phyloP scores from a whole-genome alignment of 2,113 vertebrate genomes.

The Cebidichthys violaceus region DNA sequence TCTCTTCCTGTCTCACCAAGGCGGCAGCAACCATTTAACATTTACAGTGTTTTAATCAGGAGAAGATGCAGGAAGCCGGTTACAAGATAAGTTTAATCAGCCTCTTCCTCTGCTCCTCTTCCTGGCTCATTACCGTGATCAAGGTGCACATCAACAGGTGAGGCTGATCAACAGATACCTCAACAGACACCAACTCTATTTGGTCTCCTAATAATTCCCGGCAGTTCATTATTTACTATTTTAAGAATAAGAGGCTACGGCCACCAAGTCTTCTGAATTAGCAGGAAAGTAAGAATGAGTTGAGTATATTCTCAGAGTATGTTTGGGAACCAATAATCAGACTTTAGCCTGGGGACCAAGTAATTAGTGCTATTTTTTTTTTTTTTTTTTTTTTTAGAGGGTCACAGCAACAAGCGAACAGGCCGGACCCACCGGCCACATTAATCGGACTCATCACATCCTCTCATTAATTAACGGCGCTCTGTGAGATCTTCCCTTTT shows the following conservation, averaged over 20 bases:
- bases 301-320: not conserved
- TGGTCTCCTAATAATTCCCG: not conserved
- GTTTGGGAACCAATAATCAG: not conserved
- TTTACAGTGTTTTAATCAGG: slow-evolving; percentile 50
- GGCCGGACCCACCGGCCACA: slow-evolving; percentile 8
- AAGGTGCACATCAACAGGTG: slow-evolving; percentile 37
- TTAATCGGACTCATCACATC: slow-evolving; percentile 49
- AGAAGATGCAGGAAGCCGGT: slow-evolving; percentile 48
- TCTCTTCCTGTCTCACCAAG: slow-evolving; percentile 24
- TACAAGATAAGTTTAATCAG: slow-evolving; percentile 55
- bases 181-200: not conserved
- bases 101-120: slow-evolving; percentile 44
- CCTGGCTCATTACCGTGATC: slow-evolving; percentile 56
- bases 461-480: slow-evolving; percentile 64
- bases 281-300: not conserved
- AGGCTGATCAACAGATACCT: slow-evolving; percentile 10
- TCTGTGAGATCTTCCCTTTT: slow-evolving; percentile 43
- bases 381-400: not conserved
- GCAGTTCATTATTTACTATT: not conserved
- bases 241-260: not conserved
- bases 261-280: not conserved
- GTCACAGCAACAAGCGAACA: slow-evolving; percentile 9
- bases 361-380: not conserved
- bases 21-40: slow-evolving; percentile 25
- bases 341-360: slow-evolving; percentile 21